phyloP scores from a whole-genome alignment of 2,888 invertebrate species.

The Sycophila texana region DNA sequence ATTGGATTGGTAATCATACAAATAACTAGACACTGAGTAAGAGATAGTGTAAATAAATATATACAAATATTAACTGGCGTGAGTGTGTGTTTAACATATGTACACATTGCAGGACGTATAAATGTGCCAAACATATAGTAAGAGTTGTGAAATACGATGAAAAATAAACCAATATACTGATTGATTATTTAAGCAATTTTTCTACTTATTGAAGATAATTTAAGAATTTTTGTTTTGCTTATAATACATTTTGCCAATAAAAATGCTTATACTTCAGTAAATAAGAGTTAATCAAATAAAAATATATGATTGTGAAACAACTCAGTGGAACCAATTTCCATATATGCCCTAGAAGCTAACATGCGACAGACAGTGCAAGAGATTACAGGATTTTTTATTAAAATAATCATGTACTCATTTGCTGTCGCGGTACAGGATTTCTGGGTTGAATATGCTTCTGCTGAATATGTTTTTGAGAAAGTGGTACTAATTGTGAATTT shows the following conservation, averaged over 20 bases:
- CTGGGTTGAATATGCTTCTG: constrained; percentile 73
- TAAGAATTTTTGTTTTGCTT: no score
- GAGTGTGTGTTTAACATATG: no score
- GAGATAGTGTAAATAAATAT: no score
- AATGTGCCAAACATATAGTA: no score
- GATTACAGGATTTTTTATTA: constrained; percentile 40
- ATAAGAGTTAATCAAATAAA: constrained; percentile 8
- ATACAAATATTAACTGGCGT: no score
- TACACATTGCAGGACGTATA: no score
- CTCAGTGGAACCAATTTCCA: constrained; percentile 3
- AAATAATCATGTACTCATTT: constrained; percentile 69
- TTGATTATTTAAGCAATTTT: no score
- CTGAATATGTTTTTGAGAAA: constrained; percentile 73
- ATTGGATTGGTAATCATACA: no score
- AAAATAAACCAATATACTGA: no score
- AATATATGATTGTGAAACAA: not conserved
- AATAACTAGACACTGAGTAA: no score
- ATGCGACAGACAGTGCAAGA: constrained; percentile 59
- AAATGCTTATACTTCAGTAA: constrained; percentile 27
- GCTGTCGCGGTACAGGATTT: constrained; percentile 69
- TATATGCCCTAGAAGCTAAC: constrained; percentile 52
- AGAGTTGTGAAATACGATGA: no score
- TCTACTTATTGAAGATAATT: no score
- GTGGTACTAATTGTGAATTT: constrained; percentile 75
- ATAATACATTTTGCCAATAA: not conserved